Evolutionary conservation across 2,888 invertebrate genomes (phyloP), one percentile per base, ranked within the genome.

Genomic region (Epicampocera succincta): DNA sequence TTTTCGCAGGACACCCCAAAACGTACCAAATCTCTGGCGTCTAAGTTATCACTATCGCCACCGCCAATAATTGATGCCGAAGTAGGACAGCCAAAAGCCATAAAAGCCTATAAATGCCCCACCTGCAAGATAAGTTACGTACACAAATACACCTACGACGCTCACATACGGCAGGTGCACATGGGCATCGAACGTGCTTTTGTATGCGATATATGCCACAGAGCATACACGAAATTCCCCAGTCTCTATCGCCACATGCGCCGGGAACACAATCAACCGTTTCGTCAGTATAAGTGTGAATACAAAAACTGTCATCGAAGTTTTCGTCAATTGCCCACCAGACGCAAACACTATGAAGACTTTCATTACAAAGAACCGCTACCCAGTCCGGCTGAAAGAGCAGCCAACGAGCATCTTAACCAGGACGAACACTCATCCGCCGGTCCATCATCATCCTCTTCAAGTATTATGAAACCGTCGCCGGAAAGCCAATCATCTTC

Each of bases 181-280:
- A 69, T 81, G 56, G 81, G 81, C 12, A 75, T 83, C 12, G 44
- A 74, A 5, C 71, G 61, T 9, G 78, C 78, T 11, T 83, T 83
- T 21, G 83, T 81, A 42, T 83, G 83, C 42, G 83, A 83, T 15
- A 56, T 78, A 6, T 83, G 83, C 13, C 83, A 81, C 66, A 81
- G 79, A 52, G 78, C 66, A 21, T 83, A 83, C 15, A 83, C 83
- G 21, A 83, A 78, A 58, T 81, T 81, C 50, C 81, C 68, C 15
- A 83, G 81, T 69, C 72, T 83, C 0, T 78, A 81, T 56, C 81
- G 83, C n/a, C 83, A 83, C 50, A 72, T 81, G 75, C 81, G 83
- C 9, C 60, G 68, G 21, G 83, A 83, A 6, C 83, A 83, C 21
- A 72, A 81, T 19, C 65, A 72, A 33, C 71, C 81, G 0, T 38